A percentile compares a stretch with the other conserved stretches of the same genome.
These are phyloP conservation scores for Platycercus adscitus DNA, from an alignment of 2,113 vertebrate species.

Conservation along the genomic window DNA sequence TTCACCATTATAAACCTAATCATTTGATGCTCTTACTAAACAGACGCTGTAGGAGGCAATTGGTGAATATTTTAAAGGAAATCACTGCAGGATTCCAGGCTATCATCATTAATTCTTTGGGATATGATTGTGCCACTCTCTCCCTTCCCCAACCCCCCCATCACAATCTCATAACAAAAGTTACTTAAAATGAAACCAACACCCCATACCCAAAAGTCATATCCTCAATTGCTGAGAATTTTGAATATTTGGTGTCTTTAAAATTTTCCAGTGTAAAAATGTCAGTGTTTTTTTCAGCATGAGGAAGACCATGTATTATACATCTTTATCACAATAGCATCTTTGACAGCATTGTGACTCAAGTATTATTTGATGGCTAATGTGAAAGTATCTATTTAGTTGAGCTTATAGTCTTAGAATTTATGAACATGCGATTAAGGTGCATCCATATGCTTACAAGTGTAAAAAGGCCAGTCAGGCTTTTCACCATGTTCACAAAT, in stretches of 20 bases:
- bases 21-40: conserved; percentile 40
- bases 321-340: background rate
- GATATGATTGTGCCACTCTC: background rate
- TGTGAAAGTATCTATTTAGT: background rate
- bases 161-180: background rate
- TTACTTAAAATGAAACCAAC: background rate
- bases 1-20: conserved; percentile 33
- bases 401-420: background rate
- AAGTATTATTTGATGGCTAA: background rate
- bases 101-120: background rate
- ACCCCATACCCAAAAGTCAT: background rate
- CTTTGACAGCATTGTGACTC: background rate
- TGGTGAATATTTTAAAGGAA: conserved; percentile 20
- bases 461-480: background rate
- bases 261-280: background rate
- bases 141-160: background rate
- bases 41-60: background rate
- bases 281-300: background rate
- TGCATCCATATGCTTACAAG: background rate
- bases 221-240: background rate
- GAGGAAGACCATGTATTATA: background rate
- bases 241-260: background rate
- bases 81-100: background rate
- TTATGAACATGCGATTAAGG: background rate
- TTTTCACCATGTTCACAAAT: background rate